Conservation (phyloP, 2,113 vertebrate species). For the Mustelus asterias region DNA sequence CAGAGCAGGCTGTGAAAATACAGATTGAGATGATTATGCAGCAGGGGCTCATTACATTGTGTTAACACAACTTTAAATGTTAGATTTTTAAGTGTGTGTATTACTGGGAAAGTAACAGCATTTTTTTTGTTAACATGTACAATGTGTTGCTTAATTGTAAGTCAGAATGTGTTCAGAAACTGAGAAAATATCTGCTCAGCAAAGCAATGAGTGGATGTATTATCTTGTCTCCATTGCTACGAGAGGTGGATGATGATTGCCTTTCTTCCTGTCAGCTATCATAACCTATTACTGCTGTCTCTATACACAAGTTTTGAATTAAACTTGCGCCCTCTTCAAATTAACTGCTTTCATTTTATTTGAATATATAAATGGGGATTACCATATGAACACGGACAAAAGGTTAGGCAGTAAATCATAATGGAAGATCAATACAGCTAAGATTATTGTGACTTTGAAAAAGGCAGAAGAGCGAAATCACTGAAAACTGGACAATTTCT, state of each 20-base stretch:
- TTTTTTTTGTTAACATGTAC: conserved; percentile 2
- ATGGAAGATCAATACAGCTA: background rate
- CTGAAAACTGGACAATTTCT: background rate
- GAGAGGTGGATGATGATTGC: conserved; percentile 9
- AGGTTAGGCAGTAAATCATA: background rate
- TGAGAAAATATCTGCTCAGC: background rate
- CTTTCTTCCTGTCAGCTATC: conserved; percentile 17
- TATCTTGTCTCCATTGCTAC: conserved; percentile 11
- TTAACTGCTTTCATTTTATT: conserved; percentile 9
- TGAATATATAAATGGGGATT: conserved; percentile 10
- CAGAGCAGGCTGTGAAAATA: background rate
- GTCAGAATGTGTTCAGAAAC: background rate
- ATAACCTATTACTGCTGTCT: conserved; percentile 31
- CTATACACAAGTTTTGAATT: conserved; percentile 5
- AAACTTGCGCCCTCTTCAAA: conserved; percentile 19
- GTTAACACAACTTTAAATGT: background rate
- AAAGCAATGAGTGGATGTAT: conserved; percentile 20
- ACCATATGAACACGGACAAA: background rate
- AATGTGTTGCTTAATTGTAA: background rate
- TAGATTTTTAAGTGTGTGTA: background rate
- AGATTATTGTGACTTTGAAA: background rate
- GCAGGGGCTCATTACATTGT: background rate
- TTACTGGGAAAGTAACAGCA: background rate
- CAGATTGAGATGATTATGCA: background rate
- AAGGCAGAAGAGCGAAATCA: background rate